Base-by-base conservation (phyloP, 1,140 invertebrate species). In the Hyles euphorbiae region DNA sequence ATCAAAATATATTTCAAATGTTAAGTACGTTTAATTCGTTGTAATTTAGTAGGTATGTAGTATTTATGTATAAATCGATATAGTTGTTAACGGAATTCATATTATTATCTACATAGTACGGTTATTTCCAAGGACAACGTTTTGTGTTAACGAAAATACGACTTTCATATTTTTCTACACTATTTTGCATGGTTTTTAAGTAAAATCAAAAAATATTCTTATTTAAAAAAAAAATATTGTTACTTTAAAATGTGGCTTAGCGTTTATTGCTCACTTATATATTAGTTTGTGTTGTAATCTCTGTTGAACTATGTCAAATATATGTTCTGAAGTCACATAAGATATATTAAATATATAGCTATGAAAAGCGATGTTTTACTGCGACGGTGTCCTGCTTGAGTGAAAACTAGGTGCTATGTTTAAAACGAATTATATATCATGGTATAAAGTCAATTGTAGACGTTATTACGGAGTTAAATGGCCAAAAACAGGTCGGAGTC, bases 81-180 rank as follows among this genome's bases (percentile, higher is more conserved):
- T 79, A 77, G 68, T 70, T 67, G 61, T 72, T 61, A 53, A 74
- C 75, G 78, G 81, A 86, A 82, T 82, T 82, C 79, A 73, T 83
- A 83, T 82, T 83, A 82, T 82, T 69, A 77, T 74, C 56, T 76
- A 56, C 56, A 85, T 85, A 82, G 73, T 83, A 81, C 81, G 58
- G 80, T 67, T 76, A 78, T 81, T 81, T 82, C 81, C 76, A 71
- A 61, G 56, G 56, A 75, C 71, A 76, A 76, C 70, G 64, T 68
- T 61, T 56, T 56, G 60, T 60, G 44, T 52, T 47, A 56, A 48
- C n/a, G 12, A n/a, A n/a, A 48, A 11, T 45, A 11, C 46, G 46
- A 48, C n/a, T 48, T n/a, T n/a, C 6, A 45, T 45, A 9, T 45
- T 45, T 45, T 45, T 45, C 8, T 5, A 3, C 8, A 45, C 44